Base-by-base conservation (phyloP, 2,113 vertebrate species). In the Pterophyllum scalare region DNA sequence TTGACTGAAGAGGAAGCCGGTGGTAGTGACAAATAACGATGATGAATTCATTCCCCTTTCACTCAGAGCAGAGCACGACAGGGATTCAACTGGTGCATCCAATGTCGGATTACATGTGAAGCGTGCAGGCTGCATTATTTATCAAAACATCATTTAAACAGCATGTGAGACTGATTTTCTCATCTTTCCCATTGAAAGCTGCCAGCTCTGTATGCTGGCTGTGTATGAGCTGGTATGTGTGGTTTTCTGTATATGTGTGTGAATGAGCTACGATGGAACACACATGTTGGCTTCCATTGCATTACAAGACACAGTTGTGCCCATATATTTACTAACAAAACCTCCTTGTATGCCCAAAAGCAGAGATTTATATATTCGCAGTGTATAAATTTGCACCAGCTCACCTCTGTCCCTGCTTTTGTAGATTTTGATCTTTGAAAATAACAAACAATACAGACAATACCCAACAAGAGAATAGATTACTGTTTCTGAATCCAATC, bases 111-210 rank as follows among this genome's bases (percentile, higher is more conserved):
- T 88, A 91, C 88, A 89, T 49, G 77, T 81, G 88, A 88, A 83
- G 87, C 61, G 13, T 56, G 79, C 83, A 22, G 79, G 52, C 85
- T 91, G 88, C 90, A 93, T 94, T 94, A 93, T 93, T 93, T 91
- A 94, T 93, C 84, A 87, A 87, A 93, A 92, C 87, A 91, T 87
- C 57, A 81, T 90, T 92, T 90, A 83, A 93, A 81, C 90, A 84
- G 79, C 86, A 81, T 77, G 84, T 77, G 82, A 86, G 33, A 72
- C 81, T 54, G 85, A 81, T 78, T 85, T 76, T 82, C 81, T 87
- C 78, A 43, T 88, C 80, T 75, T 81, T 31, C 82, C 64, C 20
- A 54, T 75, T 80, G 82, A 75, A 64, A 7, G 57, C 57, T 77
- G 81, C 70, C 72, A 87, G 65, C 60, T 70, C 43, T 78, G 59